phyloP scores from a whole-genome alignment of 2,797 vertebrate genomes.

The Luscinia megarhynchos region DNA sequence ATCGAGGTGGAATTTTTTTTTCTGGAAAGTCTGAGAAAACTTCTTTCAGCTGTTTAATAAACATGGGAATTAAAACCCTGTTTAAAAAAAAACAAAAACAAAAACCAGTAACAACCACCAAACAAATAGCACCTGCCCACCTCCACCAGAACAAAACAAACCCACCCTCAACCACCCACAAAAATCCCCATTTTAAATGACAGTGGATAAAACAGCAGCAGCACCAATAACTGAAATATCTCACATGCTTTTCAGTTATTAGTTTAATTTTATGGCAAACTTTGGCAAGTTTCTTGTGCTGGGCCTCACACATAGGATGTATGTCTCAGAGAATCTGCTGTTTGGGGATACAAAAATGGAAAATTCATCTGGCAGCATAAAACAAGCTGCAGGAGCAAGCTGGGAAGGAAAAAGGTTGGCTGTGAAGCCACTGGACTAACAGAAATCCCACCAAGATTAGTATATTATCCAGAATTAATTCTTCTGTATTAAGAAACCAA shows the following conservation, averaged over 20 bases:
- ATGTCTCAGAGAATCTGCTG: background rate
- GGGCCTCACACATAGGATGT: background rate
- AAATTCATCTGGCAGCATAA: background rate
- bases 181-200: background rate
- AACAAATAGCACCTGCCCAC: rapidly evolving
- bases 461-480: background rate
- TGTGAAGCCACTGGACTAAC: background rate
- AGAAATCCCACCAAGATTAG: background rate
- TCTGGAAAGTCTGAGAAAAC: background rate
- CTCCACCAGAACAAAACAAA: background rate
- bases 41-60: background rate
- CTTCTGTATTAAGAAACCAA: background rate
- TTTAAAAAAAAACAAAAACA: background rate
- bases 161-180: background rate
- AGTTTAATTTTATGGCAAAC: background rate
- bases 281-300: background rate
- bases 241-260: background rate
- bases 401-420: background rate
- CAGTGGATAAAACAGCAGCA: background rate
- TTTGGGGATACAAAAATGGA: background rate
- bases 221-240: background rate
- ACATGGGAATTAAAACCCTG: rapidly evolving
- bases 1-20: background rate
- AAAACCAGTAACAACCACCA: background rate
- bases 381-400: background rate